These are phyloP conservation scores for Aurelia sp. DNA, from an alignment of 30 jellyfish, hydroid and myxozoan species.

Conservation along the genomic window DNA sequence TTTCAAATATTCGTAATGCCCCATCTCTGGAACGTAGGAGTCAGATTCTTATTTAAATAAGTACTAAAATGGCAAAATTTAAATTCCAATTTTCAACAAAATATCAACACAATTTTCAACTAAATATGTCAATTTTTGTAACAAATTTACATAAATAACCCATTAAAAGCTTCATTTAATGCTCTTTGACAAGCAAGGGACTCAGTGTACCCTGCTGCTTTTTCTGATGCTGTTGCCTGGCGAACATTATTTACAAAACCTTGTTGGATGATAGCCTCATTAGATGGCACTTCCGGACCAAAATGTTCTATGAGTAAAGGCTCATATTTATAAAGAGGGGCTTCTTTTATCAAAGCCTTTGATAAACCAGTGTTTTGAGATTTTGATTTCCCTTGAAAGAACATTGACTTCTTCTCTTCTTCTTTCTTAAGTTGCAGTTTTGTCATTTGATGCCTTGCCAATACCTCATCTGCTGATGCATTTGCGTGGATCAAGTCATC, in stretches of 20 bases:
- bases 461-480: constrained; percentile 96
- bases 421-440: constrained; percentile 69
- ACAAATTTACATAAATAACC: constrained; percentile 53
- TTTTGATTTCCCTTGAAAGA: constrained; percentile 85
- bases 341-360: constrained; percentile 58
- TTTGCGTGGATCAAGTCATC: constrained; percentile 95
- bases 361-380: constrained; percentile 30
- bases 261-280: constrained; percentile 18
- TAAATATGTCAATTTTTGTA: no score
- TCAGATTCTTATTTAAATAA: no score
- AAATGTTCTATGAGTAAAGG: constrained; percentile 36
- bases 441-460: constrained; percentile 89
- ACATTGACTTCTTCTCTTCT: constrained; percentile 89
- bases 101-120: no score
- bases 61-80: no score
- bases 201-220: constrained; percentile 98
- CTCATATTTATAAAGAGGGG: constrained; percentile 78
- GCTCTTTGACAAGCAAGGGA: constrained; percentile 96
- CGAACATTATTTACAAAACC: constrained; percentile 90
- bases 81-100: no score
- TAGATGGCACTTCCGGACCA: constrained; percentile 89
- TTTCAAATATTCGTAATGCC: no score
- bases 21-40: no score
- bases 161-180: constrained; percentile 92
- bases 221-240: constrained; percentile 82